phyloP scores from a whole-genome alignment of 2,888 invertebrate species.

The Xylocampa areola region DNA sequence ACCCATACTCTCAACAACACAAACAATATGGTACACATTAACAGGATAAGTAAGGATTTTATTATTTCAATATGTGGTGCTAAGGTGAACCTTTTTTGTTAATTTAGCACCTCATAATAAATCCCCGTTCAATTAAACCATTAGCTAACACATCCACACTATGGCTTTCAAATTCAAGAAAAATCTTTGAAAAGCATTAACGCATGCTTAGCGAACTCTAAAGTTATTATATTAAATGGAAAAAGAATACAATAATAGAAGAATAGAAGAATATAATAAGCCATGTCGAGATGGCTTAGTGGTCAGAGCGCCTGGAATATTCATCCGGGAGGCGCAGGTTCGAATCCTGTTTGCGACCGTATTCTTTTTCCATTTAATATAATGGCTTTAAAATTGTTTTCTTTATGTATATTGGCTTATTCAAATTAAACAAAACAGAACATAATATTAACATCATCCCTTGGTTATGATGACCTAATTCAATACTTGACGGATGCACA shows the following conservation, averaged over 20 bases:
- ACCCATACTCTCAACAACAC: slow-evolving; percentile 72
- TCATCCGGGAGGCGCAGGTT: too few relatives aligned
- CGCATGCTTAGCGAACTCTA: too few relatives aligned
- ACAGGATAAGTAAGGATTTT: slow-evolving; percentile 44
- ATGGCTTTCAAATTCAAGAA: slow-evolving; percentile 36
- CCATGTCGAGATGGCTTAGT: too few relatives aligned
- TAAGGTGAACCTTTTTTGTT: slow-evolving; percentile 14
- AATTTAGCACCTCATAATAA: slow-evolving; percentile 39
- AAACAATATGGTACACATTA: slow-evolving; percentile 51
- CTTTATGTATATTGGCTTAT: slow-evolving; percentile 40
- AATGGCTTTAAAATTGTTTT: slow-evolving; percentile 28
- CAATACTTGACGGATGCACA: slow-evolving; percentile 39
- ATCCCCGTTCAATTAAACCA: slow-evolving; percentile 38
- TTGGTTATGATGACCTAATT: slow-evolving; percentile 31
- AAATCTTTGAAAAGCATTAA: too few relatives aligned
- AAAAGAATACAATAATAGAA: too few relatives aligned
- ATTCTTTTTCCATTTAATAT: too few relatives aligned
- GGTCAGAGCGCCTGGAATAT: too few relatives aligned
- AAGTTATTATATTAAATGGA: too few relatives aligned
- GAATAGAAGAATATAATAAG: too few relatives aligned
- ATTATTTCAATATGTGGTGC: slow-evolving; percentile 31
- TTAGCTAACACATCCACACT: slow-evolving; percentile 49
- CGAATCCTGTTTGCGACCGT: too few relatives aligned
- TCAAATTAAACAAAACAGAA: slow-evolving; percentile 35
- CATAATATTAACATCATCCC: slow-evolving; percentile 33